These are phyloP conservation scores for Listronotus oregonensis DNA, from an alignment of 1,140 invertebrate genomes.

Conservation along the genomic window DNA sequence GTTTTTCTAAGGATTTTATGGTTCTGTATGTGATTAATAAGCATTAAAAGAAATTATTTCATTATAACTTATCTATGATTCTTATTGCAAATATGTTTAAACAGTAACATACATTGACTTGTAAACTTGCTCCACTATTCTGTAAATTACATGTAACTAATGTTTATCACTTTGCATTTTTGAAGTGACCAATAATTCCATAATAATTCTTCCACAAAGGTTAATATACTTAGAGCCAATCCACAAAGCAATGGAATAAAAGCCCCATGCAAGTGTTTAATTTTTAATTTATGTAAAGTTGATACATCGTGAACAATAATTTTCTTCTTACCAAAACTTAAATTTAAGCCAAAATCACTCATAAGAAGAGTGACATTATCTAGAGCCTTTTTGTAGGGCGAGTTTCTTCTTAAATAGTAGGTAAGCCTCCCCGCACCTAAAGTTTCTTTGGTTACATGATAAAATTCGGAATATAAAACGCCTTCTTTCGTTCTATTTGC, in stretches of 20 bases:
- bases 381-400: conserved; percentile 1
- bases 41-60: no score
- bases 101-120: no score
- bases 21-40: no score
- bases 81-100: no score
- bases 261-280: conserved; percentile 9
- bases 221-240: not conserved
- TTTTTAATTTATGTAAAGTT: not conserved
- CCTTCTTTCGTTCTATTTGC: not conserved
- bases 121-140: no score
- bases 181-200: conserved; percentile 3
- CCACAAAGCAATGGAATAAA: conserved; percentile 11
- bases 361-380: conserved; percentile 4
- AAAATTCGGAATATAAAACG: conserved; percentile 1
- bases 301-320: conserved; percentile 1
- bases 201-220: no score
- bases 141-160: no score
- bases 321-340: conserved; percentile 9
- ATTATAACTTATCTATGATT: no score
- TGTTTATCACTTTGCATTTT: no score
- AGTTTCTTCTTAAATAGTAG: conserved; percentile 17
- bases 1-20: no score
- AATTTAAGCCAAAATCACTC: conserved; percentile 13
- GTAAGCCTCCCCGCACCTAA: conserved; percentile 14
- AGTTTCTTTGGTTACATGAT: conserved; percentile 19